Evolutionary conservation across 53 echinoderm and acorn worm species (phyloP), one percentile per base, ranked within the genome.

Genomic region (Antedon mediterranea): DNA sequence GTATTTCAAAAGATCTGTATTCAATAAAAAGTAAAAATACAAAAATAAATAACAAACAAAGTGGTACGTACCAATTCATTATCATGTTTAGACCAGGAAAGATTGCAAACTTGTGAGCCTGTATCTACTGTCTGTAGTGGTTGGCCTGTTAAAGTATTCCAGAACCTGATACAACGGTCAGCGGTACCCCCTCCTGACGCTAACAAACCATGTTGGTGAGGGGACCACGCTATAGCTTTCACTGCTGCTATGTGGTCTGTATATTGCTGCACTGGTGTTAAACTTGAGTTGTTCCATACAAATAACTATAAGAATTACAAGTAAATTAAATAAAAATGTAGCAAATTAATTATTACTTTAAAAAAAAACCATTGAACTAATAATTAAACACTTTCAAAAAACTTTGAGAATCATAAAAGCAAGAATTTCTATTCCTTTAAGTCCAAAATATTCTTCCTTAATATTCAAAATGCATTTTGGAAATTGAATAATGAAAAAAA

Each of bases 221-320:
- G 97, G 31, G 97, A 97, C 97, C 97, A 97, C 11, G 97, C 97
- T 13, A 97, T 97, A 71, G 97, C 97, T 72, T 97, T 97, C 13
- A 97, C 97, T 3, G 97, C 97, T 28, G 97, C 97, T 29, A 89
- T 81, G 72, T 97, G 97, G 26, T 92, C 92, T 0, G 90, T 89
- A 82, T 97, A 93, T 78, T 92, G 92, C 81, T 92, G 92, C 30
- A 92, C 87, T 3, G 97, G 97, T 0, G 85, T 84, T 3, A 84
- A 80, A 34, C 92, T 90, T 34, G 97, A 97, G 76, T 92, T 93
- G 86, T 92, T 92, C 97, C 97, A 97, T 32, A 97, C 97, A 84
- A 97, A 97, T 20, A 97, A 78, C 97, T 97, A 79, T 0, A 71
- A 26, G 33, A 27, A 30, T n/a, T 33, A 83, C 0, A 31, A 31